Evolutionary conservation across 1,140 invertebrate species (phyloP).

Genomic region (Stegodyphus dumicola): DNA sequence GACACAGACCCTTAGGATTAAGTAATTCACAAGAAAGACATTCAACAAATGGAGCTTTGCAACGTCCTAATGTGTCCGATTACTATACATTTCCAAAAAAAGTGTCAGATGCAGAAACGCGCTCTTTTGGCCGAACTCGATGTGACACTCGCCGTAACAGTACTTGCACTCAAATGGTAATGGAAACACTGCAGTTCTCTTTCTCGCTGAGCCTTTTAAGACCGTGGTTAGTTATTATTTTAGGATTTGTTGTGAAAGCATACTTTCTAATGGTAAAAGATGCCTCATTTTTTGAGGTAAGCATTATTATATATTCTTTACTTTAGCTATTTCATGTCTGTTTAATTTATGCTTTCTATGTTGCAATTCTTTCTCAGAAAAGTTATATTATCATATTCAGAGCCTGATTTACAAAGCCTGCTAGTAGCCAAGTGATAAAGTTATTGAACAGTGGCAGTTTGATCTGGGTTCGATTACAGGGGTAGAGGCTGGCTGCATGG

Average conservation of each 20-base stretch:
- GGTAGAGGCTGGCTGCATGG: too few relatives aligned
- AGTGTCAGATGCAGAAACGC: slow-evolving; percentile 57
- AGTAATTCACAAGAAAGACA: too few relatives aligned
- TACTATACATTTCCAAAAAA: slow-evolving; percentile 56
- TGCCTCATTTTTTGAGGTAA: slow-evolving; percentile 13
- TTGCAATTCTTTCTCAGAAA: too few relatives aligned
- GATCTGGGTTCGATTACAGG: too few relatives aligned
- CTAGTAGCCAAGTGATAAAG: too few relatives aligned
- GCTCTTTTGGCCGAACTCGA: slow-evolving; percentile 41
- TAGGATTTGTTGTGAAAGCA: slow-evolving; percentile 10
- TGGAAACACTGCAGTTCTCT: slow-evolving; percentile 52
- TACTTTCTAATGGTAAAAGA: not conserved
- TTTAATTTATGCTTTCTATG: too few relatives aligned
- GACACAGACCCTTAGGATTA: too few relatives aligned
- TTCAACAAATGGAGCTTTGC: slow-evolving; percentile 30
- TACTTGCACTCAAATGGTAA: slow-evolving; percentile 52
- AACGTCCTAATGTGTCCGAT: slow-evolving; percentile 7
- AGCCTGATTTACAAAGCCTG: too few relatives aligned
- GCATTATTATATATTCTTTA: too few relatives aligned
- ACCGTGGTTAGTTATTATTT: slow-evolving; percentile 19
- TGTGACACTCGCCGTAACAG: slow-evolving; percentile 43
- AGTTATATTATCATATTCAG: too few relatives aligned
- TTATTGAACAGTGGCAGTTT: too few relatives aligned
- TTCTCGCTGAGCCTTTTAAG: slow-evolving; percentile 14
- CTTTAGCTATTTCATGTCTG: too few relatives aligned